A percentile compares a stretch with the other conserved stretches of the same genome.
Evolutionary conservation across 2,797 vertebrate species (phyloP).

Genomic region (Syngnathus acus): DNA sequence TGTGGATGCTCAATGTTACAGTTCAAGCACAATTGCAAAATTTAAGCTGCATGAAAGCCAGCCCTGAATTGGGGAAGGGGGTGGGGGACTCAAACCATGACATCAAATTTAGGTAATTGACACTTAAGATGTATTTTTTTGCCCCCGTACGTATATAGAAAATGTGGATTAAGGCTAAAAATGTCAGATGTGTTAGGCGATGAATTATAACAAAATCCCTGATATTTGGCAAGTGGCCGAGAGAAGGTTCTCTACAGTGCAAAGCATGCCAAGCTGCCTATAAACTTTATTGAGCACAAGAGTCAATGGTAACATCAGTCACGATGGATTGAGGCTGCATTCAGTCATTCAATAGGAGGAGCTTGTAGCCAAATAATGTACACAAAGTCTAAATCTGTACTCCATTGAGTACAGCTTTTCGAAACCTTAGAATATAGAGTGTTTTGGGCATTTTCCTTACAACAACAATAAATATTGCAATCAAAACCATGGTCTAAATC

Average conservation of each 20-base stretch:
- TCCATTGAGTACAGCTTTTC: constrained; percentile 41
- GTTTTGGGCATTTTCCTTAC: constrained; percentile 37
- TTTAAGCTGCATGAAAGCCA: constrained; percentile 49
- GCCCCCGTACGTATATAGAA: constrained; percentile 36
- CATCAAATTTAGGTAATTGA: constrained; percentile 61
- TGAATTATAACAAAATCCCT: constrained; percentile 75
- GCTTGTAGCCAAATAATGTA: constrained; percentile 53
- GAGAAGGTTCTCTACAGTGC: constrained; percentile 65
- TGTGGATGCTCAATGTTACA: constrained; percentile 48
- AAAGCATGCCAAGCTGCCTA: constrained; percentile 70
- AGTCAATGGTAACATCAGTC: constrained; percentile 39
- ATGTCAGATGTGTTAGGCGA: constrained; percentile 66
- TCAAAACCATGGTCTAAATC: constrained; percentile 51
- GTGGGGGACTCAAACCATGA: constrained; percentile 42
- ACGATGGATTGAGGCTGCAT: constrained; percentile 43
- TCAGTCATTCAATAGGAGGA: constrained; percentile 50
- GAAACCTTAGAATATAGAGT: constrained; percentile 32
- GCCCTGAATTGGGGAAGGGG: constrained; percentile 53
- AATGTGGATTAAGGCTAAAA: constrained; percentile 74
- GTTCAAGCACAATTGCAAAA: constrained; percentile 55
- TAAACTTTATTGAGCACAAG: constrained; percentile 49
- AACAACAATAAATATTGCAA: constrained; percentile 37
- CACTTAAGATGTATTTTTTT: constrained; percentile 34
- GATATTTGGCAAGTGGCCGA: constrained; percentile 73
- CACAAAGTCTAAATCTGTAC: constrained; percentile 36